These are phyloP conservation scores for Chelidonichthys spinosus DNA, from an alignment of 2,797 vertebrate genomes.

Conservation along the genomic window DNA sequence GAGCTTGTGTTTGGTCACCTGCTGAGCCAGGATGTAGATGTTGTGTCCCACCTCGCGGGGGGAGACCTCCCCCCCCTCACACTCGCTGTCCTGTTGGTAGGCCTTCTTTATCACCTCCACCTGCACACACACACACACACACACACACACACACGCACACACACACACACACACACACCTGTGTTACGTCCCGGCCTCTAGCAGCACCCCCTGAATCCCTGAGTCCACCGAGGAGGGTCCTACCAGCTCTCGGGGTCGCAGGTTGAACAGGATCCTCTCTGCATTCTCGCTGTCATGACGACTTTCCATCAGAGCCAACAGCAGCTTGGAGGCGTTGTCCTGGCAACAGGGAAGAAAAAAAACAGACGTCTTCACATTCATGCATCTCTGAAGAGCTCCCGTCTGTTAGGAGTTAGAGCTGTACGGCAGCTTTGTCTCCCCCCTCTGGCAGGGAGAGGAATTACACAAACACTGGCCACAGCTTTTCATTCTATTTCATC, in stretches of 20 bases:
- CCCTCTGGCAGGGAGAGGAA: too few relatives aligned
- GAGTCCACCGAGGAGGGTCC: conserved; percentile 32
- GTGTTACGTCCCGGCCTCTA: too few relatives aligned
- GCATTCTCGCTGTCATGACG: conserved; percentile 96
- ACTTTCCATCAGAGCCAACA: conserved; percentile 97
- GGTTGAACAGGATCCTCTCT: conserved; percentile 95
- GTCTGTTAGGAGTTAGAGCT: too few relatives aligned
- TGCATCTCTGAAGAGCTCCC: too few relatives aligned
- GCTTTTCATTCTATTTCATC: too few relatives aligned
- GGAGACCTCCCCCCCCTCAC: conserved; percentile 89
- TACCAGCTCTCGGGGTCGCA: conserved; percentile 95
- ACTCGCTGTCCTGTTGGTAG: conserved; percentile 92
- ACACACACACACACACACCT: neutral
- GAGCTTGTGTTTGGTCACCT: conserved; percentile 82
- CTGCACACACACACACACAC: conserved; percentile 69
- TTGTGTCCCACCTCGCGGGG: conserved; percentile 96
- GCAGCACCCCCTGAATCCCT: too few relatives aligned
- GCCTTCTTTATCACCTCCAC: conserved; percentile 97
- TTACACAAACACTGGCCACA: too few relatives aligned
- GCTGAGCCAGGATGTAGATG: conserved; percentile 96
- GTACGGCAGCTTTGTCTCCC: too few relatives aligned
- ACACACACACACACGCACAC: conserved; percentile 16
- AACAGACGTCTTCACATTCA: too few relatives aligned
- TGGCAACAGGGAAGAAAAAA: conserved; percentile 62
- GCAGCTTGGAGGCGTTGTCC: conserved; percentile 98